These are phyloP conservation scores for Timema podura DNA, from an alignment of 2,888 invertebrate species.

Conservation along the genomic window DNA sequence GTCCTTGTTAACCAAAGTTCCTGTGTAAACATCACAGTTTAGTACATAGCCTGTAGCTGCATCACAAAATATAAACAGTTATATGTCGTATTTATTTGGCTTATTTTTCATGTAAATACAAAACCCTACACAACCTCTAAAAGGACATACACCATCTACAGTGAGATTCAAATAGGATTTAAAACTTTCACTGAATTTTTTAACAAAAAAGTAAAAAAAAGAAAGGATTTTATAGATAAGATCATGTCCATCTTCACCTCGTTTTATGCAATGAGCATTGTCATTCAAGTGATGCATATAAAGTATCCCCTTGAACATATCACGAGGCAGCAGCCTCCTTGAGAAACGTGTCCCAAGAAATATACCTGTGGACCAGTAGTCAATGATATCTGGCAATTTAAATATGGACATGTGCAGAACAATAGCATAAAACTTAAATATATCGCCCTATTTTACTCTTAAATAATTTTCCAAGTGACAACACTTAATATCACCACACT, in stretches of 20 bases:
- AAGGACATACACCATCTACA: background rate
- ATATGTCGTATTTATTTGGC: background rate
- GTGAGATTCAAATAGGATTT: background rate
- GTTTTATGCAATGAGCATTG: background rate
- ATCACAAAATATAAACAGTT: background rate
- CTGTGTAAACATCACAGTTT: background rate
- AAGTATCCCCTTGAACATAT: background rate
- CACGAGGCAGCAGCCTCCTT: background rate
- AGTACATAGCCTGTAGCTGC: slow-evolving; percentile 1
- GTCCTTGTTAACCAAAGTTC: background rate
- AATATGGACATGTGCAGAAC: slow-evolving; percentile 1
- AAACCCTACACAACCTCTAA: background rate
- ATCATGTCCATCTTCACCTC: slow-evolving; percentile 2
- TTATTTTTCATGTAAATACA: background rate
- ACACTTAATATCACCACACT: too few relatives aligned
- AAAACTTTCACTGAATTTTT: background rate
- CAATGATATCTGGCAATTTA: background rate
- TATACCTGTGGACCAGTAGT: slow-evolving; percentile 1
- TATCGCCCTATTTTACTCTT: background rate
- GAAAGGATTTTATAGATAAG: background rate
- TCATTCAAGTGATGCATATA: background rate
- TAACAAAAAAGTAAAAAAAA: background rate
- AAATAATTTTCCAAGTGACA: too few relatives aligned
- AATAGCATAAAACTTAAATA: slow-evolving; percentile 10
- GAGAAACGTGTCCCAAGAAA: background rate